Evolutionary conservation across 2,888 invertebrate species (phyloP), one percentile per base, ranked within the genome.

Genomic region (Standfussiana lucernea): DNA sequence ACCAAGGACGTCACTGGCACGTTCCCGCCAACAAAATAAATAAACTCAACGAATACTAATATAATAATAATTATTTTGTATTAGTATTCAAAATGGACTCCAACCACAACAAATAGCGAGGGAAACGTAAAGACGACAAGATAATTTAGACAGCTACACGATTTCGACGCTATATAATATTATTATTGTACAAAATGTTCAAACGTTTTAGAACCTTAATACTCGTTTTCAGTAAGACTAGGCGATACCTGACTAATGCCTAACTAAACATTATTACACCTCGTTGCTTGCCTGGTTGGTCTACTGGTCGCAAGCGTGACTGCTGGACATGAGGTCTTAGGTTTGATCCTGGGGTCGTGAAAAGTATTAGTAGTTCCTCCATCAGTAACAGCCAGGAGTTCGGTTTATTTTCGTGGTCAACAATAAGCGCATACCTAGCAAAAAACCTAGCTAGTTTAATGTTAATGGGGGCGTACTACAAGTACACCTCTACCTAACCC

Each of bases 1-100:
- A 7, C n/a, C 21, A 64, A 78, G 32, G 21, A 24, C 64, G 37
- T 3, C 40, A 7, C 18, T 37, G n/a, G 1, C 37, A 47, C 68
- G 32, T 35, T 37, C 24, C 10, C 72, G 28, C 18, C 47, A 15
- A 40, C 50, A 53, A 72, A 10, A 72, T 72, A 53, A 72, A 62
- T 79, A 61, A 50, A 72, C 24, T 13, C 50, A 79, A 61, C 28
- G 42, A 80, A 72, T 80, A 62, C 42, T 79, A 79, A 42, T 24
- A 24, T 80, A 62, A 50, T 79, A 79, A 42, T 24, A 24, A 77
- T 77, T 32, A 76, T 65, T 77, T 77, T 65, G 21, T 78, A 76
- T 81, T 59, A 65, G 61, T 65, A 84, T 81, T 84, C 80, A 69
- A 69, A 81, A 69, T 79, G 65, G 40, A 45, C 13, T 5, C 45